phyloP scores from a whole-genome alignment of 2,888 invertebrate species.

The Yponomeuta plumbellus region DNA sequence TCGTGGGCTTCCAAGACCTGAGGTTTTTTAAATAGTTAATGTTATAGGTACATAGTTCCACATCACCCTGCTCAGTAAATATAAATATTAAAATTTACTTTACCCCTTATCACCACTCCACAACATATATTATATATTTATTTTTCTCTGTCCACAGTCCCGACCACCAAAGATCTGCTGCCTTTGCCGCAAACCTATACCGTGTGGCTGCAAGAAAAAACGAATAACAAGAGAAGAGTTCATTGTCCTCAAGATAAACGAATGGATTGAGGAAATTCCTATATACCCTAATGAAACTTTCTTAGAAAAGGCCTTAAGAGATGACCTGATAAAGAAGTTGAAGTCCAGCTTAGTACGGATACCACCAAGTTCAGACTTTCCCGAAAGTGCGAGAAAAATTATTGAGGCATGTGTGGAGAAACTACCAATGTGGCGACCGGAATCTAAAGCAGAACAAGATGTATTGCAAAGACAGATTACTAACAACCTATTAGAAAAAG shows the following conservation, averaged over 20 bases:
- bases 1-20: too few species aligned
- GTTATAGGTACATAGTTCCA: too few species aligned
- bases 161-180: conserved; percentile 20
- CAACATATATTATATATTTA: neutral
- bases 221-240: conserved; percentile 14
- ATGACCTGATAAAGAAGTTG: conserved; percentile 28
- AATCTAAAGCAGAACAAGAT: neutral
- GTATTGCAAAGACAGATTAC: neutral
- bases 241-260: conserved; percentile 27
- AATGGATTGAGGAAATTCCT: conserved; percentile 40
- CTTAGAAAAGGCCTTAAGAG: conserved; percentile 27
- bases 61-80: too few species aligned
- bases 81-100: too few species aligned
- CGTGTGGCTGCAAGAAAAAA: conserved; percentile 23
- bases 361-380: conserved; percentile 27
- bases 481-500: neutral
- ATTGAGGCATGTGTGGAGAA: conserved; percentile 30
- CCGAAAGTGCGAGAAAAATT: conserved; percentile 27
- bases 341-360: conserved; percentile 27
- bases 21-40: too few species aligned
- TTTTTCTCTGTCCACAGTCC: neutral
- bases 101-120: too few species aligned
- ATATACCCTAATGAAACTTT: conserved; percentile 31
- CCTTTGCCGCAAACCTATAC: conserved; percentile 24
- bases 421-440: conserved; percentile 42